Evolutionary conservation across 2,113 vertebrate species (phyloP).

Genomic region (Circaetus gallicus): DNA sequence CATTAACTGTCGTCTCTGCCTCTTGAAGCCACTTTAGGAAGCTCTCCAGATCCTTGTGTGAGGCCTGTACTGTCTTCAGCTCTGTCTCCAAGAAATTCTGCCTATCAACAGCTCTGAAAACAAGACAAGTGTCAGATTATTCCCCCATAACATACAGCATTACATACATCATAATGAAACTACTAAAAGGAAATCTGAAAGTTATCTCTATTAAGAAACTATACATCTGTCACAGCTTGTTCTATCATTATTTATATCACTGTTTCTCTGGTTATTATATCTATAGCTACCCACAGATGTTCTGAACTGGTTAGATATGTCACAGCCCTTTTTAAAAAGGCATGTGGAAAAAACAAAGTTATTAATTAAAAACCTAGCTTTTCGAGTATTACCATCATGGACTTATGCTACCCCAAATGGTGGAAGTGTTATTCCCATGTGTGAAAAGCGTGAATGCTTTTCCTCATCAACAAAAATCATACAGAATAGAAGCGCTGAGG

Average conservation of each 20-base stretch:
- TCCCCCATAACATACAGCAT: background rate
- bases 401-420: background rate
- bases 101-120: conserved; percentile 81
- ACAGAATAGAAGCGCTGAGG: background rate
- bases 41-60: conserved; percentile 86
- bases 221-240: background rate
- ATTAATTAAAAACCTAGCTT: background rate
- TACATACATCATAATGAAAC: background rate
- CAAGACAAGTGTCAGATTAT: background rate
- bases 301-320: background rate
- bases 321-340: background rate
- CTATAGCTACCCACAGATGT: background rate
- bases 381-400: background rate
- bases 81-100: conserved; percentile 85
- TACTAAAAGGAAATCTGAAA: background rate
- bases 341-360: background rate
- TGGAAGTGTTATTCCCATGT: background rate
- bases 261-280: background rate
- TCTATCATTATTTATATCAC: background rate
- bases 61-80: conserved; percentile 82
- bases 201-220: background rate
- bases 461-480: background rate
- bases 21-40: conserved; percentile 96
- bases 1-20: conserved; percentile 88
- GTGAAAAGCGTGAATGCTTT: background rate